These are phyloP conservation scores for Rhadina sibilatrix DNA, from an alignment of 2,113 vertebrate species.

Conservation along the genomic window DNA sequence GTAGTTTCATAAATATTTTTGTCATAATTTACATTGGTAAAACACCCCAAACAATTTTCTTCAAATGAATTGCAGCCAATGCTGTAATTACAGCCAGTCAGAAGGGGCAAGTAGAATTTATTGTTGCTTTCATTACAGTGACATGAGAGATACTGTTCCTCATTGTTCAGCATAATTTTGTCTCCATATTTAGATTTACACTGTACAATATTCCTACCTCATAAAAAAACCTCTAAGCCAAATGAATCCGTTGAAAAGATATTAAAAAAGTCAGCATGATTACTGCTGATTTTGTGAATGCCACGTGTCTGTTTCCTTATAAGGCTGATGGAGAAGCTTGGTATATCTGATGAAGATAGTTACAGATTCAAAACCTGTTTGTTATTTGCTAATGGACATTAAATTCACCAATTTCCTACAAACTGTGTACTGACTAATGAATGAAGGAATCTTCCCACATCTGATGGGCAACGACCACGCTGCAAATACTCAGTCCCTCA, in stretches of 20 bases:
- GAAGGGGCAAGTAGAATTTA: conserved; percentile 26
- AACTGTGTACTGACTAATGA: neutral
- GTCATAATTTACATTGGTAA: conserved; percentile 59
- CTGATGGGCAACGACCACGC: neutral
- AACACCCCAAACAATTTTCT: conserved; percentile 51
- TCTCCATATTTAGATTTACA: conserved; percentile 17
- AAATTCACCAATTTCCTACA: neutral
- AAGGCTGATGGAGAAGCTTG: neutral
- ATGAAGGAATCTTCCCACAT: neutral
- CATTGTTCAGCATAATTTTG: conserved; percentile 36
- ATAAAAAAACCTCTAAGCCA: neutral
- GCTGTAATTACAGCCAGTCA: neutral
- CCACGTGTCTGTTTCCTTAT: neutral
- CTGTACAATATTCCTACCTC: neutral
- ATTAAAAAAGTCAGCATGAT: neutral
- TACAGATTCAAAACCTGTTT: neutral
- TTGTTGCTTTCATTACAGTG: conserved; percentile 54
- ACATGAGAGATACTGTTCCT: neutral
- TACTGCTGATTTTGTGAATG: neutral
- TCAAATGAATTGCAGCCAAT: conserved; percentile 27
- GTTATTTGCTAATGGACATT: neutral
- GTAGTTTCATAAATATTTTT: neutral
- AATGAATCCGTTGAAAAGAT: neutral
- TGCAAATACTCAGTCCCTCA: neutral
- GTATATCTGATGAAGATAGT: neutral